Evolutionary conservation across 2,888 invertebrate genomes (phyloP), one percentile per base, ranked within the genome.

Genomic region (Aspidiotus rigidus): DNA sequence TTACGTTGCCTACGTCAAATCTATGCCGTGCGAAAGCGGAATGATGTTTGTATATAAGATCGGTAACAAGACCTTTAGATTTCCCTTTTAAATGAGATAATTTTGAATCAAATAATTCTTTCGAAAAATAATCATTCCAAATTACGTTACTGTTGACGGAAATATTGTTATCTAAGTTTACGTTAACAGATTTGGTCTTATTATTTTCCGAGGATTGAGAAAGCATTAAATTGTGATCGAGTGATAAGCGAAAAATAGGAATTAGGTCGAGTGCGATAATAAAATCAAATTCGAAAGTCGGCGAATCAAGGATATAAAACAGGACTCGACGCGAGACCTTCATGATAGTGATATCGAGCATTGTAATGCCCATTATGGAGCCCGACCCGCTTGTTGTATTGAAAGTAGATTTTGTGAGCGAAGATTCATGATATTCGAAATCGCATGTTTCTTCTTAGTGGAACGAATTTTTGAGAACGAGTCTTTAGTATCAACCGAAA

Each of bases 1-100:
- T 56, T 56, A 56, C 56, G 3, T 56, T 56, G 10, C 56, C 56
- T 11, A 56, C 56, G 56, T 56, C 56, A 7, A 56, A 56, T n/a
- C 10, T n/a, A 56, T 17, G 10, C 16, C 16, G 13, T 16, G 56
- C 56, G 7, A 56, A 56, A 16, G 56, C 56, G 5, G 10, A 56
- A 56, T 56, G 13, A 56, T 56, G 13, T 56, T 56, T 16, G 9
- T 16, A 3, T 10, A 56, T 56, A 10, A 56, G 16, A 9, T 11
- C 13, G 7, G 10, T 13, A 16, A 56, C 7, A 15, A 56, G 2
- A 15, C 7, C 16, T 56, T 56, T 56, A 15, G 13, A 11, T n/a
- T n/a, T 16, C 5, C 9, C 15, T 11, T 56, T 56, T 10, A 56
- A 15, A 56, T 56, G 56, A 10, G 56, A 11, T n/a, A 15, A 15